Percentiles rank a stretch among this genome's conserved stretches.
Conservation (phyloP, 2,797 vertebrate genomes). For the Phylloscopus collybita region DNA sequence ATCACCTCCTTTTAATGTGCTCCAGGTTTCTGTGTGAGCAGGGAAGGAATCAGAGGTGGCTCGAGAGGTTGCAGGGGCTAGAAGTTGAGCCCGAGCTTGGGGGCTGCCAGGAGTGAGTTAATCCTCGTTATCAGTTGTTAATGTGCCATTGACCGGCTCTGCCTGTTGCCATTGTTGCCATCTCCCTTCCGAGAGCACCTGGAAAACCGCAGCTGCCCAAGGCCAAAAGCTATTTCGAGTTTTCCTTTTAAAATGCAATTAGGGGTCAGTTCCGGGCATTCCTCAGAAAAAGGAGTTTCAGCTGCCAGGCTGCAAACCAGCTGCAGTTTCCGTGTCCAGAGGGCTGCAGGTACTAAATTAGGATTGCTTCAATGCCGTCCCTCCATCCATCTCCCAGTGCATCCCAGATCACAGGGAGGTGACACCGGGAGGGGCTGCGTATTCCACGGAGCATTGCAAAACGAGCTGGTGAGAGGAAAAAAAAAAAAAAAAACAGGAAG, state of each 20-base stretch:
- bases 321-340: not conserved
- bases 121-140: not conserved
- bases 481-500: not conserved
- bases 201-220: not conserved
- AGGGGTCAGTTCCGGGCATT: not conserved
- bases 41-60: not conserved
- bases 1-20: not conserved
- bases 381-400: not conserved
- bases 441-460: not conserved
- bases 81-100: not conserved
- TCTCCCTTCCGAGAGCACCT: too few species aligned
- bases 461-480: not conserved
- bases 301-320: not conserved
- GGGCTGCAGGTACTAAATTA: not conserved
- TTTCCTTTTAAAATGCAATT: conserved; percentile 1
- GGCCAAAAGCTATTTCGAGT: not conserved
- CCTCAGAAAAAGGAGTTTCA: not conserved
- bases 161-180: not conserved
- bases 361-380: not conserved
- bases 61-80: not conserved
- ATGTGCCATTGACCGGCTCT: not conserved
- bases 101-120: not conserved
- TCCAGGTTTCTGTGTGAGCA: conserved; percentile 23
- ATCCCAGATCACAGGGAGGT: not conserved
- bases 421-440: not conserved